These are phyloP conservation scores for Lanius collurio DNA, from an alignment of 2,113 vertebrate species.

Conservation along the genomic window DNA sequence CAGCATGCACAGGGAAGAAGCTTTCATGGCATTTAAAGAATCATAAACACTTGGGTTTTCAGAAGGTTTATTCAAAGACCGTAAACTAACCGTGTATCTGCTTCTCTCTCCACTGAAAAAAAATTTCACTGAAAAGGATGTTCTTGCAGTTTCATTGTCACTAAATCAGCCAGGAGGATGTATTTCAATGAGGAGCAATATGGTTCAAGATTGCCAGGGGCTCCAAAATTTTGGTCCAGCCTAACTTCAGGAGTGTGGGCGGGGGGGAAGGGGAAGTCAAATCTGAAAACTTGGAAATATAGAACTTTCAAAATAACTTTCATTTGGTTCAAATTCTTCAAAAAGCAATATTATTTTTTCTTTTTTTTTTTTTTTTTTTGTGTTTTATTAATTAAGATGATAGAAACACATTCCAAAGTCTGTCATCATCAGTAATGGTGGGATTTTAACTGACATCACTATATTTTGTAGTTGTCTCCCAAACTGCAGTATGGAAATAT, in stretches of 20 bases:
- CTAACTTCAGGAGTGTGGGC: rapidly evolving
- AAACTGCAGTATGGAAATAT: not conserved
- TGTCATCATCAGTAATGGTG: not conserved
- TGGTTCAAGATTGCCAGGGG: not conserved
- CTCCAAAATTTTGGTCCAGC: not conserved
- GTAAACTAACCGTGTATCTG: not conserved
- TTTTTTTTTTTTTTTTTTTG: not conserved
- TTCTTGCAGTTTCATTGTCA: not conserved
- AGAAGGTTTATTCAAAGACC: not conserved
- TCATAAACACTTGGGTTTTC: not conserved
- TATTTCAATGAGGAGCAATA: not conserved
- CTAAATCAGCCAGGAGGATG: not conserved
- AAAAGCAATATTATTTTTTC: not conserved
- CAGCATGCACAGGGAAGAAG: rapidly evolving
- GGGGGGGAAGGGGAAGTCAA: rapidly evolving
- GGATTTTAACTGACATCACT: not conserved
- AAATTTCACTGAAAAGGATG: not conserved
- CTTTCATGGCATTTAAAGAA: not conserved
- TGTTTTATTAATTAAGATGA: not conserved
- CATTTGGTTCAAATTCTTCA: not conserved
- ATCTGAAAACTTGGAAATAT: not conserved
- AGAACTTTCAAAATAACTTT: not conserved
- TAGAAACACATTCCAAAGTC: not conserved
- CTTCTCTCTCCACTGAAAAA: not conserved
- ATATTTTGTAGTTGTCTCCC: not conserved